phyloP scores from a whole-genome alignment of 2,888 invertebrate species.

The Ashinkailepas kermadecensis region DNA sequence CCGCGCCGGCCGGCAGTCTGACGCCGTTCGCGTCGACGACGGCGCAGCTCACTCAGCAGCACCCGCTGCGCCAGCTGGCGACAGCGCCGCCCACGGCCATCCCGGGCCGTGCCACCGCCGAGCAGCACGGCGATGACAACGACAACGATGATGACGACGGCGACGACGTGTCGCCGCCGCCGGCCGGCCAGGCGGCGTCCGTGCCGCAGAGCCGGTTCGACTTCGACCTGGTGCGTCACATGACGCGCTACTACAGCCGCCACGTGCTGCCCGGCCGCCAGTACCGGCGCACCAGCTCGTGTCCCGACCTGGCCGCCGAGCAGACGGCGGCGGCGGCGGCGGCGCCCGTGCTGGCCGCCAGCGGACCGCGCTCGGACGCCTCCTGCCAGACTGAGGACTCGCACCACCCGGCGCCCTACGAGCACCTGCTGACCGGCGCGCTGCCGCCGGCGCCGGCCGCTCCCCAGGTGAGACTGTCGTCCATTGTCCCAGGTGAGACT shows the following conservation, averaged over 20 bases:
- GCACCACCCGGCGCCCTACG: constrained; percentile 14
- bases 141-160: neutral
- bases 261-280: constrained; percentile 12
- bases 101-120: neutral
- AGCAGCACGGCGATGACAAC: too few relatives aligned
- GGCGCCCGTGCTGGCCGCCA: neutral
- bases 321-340: neutral
- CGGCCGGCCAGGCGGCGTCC: neutral
- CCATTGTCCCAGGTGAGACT: too few relatives aligned
- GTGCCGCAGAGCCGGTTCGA: constrained; percentile 15
- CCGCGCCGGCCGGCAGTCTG: neutral
- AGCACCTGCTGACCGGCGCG: constrained; percentile 11
- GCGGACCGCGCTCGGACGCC: neutral
- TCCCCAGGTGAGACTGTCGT: neutral
- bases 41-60: constrained; percentile 3
- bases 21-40: constrained; percentile 16
- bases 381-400: neutral
- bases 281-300: constrained; percentile 14
- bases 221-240: constrained; percentile 19
- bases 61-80: neutral
- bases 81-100: neutral
- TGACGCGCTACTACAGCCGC: constrained; percentile 16
- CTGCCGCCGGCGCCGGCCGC: neutral
- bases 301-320: neutral
- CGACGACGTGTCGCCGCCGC: neutral